Conservation (phyloP, 2,797 vertebrate genomes). For the Microcaecilia unicolor region DNA sequence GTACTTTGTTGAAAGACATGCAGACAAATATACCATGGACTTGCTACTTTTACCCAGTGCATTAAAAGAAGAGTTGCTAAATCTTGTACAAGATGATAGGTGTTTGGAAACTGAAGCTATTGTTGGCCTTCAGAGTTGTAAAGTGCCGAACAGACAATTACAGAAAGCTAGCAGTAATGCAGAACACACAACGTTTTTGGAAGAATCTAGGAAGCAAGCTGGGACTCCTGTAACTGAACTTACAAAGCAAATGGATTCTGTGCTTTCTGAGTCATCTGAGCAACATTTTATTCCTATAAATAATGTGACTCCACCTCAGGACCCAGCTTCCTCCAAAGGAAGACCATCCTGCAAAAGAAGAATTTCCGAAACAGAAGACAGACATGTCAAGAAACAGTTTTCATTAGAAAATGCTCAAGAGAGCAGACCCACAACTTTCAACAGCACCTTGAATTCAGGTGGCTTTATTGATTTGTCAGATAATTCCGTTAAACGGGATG, state of each 20-base stretch:
- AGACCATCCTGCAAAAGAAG: conserved; percentile 81
- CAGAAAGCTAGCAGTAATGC: background rate
- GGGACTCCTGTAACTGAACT: conserved; percentile 88
- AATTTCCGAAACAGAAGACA: conserved; percentile 80
- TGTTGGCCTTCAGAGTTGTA: conserved; percentile 18
- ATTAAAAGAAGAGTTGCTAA: conserved; percentile 83
- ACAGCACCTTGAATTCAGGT: background rate
- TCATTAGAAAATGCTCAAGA: conserved; percentile 68
- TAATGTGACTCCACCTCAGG: conserved; percentile 17
- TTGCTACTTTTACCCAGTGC: conserved; percentile 85
- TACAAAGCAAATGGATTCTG: conserved; percentile 76
- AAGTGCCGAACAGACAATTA: background rate
- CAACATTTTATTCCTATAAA: conserved; percentile 37
- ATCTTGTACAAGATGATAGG: conserved; percentile 60
- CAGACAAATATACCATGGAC: conserved; percentile 93
- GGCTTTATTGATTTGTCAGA: conserved; percentile 20
- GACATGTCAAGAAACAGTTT: conserved; percentile 85
- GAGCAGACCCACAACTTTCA: conserved; percentile 18
- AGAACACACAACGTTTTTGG: conserved; percentile 10
- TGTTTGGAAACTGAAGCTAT: background rate
- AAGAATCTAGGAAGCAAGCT: conserved; percentile 68
- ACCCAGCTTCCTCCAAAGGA: conserved; percentile 52
- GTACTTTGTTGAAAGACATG: conserved; percentile 85
- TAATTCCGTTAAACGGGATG: conserved; percentile 1
- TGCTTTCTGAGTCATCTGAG: conserved; percentile 63